phyloP scores from a whole-genome alignment of 2,113 vertebrate genomes.

The Brachionichthys hirsutus region DNA sequence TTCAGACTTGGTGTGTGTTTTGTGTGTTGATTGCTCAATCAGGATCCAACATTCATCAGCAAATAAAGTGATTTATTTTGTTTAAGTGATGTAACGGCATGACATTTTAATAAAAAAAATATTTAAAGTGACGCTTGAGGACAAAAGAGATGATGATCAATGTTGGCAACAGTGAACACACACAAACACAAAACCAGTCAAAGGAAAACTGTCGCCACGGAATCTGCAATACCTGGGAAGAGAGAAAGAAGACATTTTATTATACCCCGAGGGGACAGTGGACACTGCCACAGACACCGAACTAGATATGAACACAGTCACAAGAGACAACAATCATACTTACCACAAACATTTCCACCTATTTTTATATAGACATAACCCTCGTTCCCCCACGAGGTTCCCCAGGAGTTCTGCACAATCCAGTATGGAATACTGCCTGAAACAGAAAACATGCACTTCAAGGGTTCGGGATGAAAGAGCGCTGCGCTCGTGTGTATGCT shows the following conservation, averaged over 20 bases:
- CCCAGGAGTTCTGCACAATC: constrained; percentile 95
- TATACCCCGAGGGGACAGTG: constrained; percentile 13
- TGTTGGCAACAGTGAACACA: constrained; percentile 14
- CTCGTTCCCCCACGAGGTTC: constrained; percentile 83
- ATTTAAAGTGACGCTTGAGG: constrained; percentile 31
- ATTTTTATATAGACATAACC: constrained; percentile 90
- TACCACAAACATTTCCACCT: constrained; percentile 86
- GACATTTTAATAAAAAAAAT: constrained; percentile 51
- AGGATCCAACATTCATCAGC: constrained; percentile 32
- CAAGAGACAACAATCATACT: constrained; percentile 41
- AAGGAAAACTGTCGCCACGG: constrained; percentile 81
- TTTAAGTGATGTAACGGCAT: constrained; percentile 16
- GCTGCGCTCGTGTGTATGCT: constrained; percentile 10
- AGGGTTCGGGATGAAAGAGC: constrained; percentile 4
- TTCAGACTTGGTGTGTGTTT: constrained; percentile 6
- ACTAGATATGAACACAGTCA: constrained; percentile 12
- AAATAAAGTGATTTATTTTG: constrained; percentile 47
- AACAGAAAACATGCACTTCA: constrained; percentile 33
- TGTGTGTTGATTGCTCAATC: constrained; percentile 20
- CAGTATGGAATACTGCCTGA: constrained; percentile 85
- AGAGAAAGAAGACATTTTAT: constrained; percentile 9
- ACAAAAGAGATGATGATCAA: constrained; percentile 22
- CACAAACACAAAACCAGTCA: constrained; percentile 54
- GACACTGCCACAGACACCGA: constrained; percentile 1
- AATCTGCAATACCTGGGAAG: constrained; percentile 84